Evolutionary conservation across 1,140 invertebrate genomes (phyloP), one percentile per base, ranked within the genome.

Genomic region (Drosophila kikkawai): DNA sequence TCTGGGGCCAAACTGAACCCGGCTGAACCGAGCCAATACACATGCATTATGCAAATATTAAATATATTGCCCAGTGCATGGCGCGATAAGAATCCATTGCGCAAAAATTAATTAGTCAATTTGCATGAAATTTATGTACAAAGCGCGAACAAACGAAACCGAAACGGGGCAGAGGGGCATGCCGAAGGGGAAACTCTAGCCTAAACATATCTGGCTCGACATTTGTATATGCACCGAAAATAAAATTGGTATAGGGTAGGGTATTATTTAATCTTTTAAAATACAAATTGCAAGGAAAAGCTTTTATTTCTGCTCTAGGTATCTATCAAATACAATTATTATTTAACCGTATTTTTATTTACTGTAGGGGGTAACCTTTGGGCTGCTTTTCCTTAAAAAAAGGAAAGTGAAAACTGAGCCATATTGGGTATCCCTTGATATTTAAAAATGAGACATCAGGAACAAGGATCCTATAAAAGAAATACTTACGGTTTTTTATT

Each of bases 101-200:
- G 71, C 78, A 82, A 76, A 88, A 90, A 88, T 84, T 88, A 88
- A 90, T 88, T 88, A 88, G 84, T 90, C 84, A 88, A 88, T 88
- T 88, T 88, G 85, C 84, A 88, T 88, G 81, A 90, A 88, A 88
- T 88, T 88, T 88, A 88, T 88, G 85, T 90, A 88, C 84, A 88
- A 88, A 88, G 84, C 84, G 85, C 85, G 84, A 88, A 84, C 84
- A 88, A 87, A 87, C 84, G 80, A 84, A 87, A 88, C 77, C 51
- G 66, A 86, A 82, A 57, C 50, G 19, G 37, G 53, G 7, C 17
- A 13, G 19, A n/a, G 22, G 17, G 26, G 26, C 7, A 1, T 0
- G 11, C 11, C 19, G 17, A 51, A 17, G 57, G 60, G 57, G 29
- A 17, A 11, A 11, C 17, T 36, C 48, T 13, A 2, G 26, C 12